Base-by-base conservation (phyloP, 2,797 vertebrate genomes). In the Garrulus glandarius region DNA sequence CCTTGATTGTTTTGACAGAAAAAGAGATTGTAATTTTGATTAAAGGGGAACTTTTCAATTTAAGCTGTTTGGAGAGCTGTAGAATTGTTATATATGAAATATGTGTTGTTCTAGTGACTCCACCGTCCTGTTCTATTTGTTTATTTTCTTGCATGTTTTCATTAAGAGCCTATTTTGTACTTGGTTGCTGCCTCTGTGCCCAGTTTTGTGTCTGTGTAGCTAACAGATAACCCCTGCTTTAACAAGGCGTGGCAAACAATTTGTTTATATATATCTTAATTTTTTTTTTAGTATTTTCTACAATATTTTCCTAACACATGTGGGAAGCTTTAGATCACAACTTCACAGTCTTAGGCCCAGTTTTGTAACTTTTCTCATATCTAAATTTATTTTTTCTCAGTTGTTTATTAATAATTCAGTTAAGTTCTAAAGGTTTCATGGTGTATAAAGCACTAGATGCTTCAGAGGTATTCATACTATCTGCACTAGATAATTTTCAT, bases 11-110 rank as follows among this genome's bases (percentile, higher is more conserved):
- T 57, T 65, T 47, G 44, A 39, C 50, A 84, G 56, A 32, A 95
- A 92, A 94, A 80, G 36, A 95, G 39, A 76, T 55, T 5, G 26
- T 69, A 43, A 44, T 63, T 92, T 81, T 83, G 75, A 65, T 85
- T 91, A 47, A 87, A 67, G 24, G 34, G 69, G 30, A 61, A 49
- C n/a, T 39, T 88, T 83, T 91, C 44, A 79, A 59, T 49, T 39
- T 74, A 36, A 61, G 30, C 15, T 80, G 8, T 47, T 87, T 47
- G 72, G 63, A 70, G 52, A 88, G 32, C 64, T 50, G 41, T 41
- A 84, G 77, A 69, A 50, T 85, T 83, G 26, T 86, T 87, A 32
- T 18, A 52, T 30, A 39, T 81, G 72, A 57, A 75, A 41, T 20
- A 26, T 89, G 22, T 61, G 13, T 74, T 5, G 6, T 69, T 71